A percentile compares a stretch with the other conserved stretches of the same genome.
Evolutionary conservation across 1,140 invertebrate species (phyloP).

Genomic region (Cepaea nemoralis): DNA sequence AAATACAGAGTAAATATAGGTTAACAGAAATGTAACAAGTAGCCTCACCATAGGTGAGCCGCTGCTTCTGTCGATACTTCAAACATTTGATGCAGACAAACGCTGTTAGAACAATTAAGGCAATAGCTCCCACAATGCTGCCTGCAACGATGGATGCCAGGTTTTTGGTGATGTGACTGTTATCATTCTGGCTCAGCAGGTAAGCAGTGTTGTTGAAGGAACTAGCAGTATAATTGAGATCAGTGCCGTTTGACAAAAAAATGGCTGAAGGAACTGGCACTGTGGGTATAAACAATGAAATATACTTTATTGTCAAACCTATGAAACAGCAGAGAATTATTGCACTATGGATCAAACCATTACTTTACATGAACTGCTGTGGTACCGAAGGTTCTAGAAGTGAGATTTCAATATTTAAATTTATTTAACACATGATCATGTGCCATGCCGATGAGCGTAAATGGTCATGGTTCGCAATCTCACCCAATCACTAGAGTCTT

Average conservation of each 20-base stretch:
- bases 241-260: not conserved
- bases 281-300: not conserved
- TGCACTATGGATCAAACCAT: too few species aligned
- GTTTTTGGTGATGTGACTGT: constrained; percentile 35
- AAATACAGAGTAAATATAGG: not conserved
- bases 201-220: not conserved
- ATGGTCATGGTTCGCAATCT: too few species aligned
- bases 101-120: constrained; percentile 46
- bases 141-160: constrained; percentile 53
- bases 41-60: constrained; percentile 18
- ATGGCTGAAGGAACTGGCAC: not conserved
- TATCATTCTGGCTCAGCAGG: not conserved
- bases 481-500: too few species aligned
- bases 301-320: too few species aligned
- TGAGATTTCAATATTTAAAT: too few species aligned
- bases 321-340: too few species aligned
- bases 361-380: too few species aligned
- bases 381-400: too few species aligned
- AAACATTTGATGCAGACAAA: constrained; percentile 48
- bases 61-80: constrained; percentile 30
- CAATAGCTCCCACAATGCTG: constrained; percentile 45
- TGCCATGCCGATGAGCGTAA: too few species aligned
- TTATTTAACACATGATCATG: too few species aligned
- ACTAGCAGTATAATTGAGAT: not conserved
- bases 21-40: not conserved